Evolutionary conservation across 2,888 invertebrate species (phyloP).

Genomic region (Lasioglossum vierecki): DNA sequence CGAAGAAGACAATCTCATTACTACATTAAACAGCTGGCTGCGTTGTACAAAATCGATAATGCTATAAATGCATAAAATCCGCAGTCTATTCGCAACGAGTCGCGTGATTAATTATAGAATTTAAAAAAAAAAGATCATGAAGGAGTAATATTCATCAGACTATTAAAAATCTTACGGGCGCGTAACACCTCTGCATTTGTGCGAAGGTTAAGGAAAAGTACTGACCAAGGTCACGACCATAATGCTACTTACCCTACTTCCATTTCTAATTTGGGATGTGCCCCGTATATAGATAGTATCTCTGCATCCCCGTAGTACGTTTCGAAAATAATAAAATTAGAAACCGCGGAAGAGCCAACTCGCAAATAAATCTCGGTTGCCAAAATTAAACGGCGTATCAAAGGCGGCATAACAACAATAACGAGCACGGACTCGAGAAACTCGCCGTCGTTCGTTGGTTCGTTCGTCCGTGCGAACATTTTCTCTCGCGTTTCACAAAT

Average conservation of each 20-base stretch:
- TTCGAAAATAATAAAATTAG: slow-evolving; percentile 52
- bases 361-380: slow-evolving; percentile 38
- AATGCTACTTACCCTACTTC: slow-evolving; percentile 11
- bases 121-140: background rate
- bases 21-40: background rate
- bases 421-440: background rate
- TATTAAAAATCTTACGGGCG: background rate
- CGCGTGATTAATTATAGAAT: background rate
- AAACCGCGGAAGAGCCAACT: slow-evolving; percentile 35
- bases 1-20: background rate
- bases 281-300: background rate
- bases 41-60: background rate
- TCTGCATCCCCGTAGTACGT: slow-evolving; percentile 21
- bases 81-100: background rate
- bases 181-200: background rate
- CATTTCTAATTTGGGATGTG: background rate
- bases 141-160: background rate
- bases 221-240: slow-evolving; percentile 13
- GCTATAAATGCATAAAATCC: background rate
- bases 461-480: background rate
- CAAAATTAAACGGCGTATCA: slow-evolving; percentile 40
- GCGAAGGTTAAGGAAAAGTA: slow-evolving; percentile 4
- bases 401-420: slow-evolving; percentile 38
- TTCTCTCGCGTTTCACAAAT: background rate
- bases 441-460: too few species aligned